Evolutionary conservation across 92 coral and sea anemone species (phyloP), one percentile per base, ranked within the genome.

Genomic region (Umimayanthus kanabou): DNA sequence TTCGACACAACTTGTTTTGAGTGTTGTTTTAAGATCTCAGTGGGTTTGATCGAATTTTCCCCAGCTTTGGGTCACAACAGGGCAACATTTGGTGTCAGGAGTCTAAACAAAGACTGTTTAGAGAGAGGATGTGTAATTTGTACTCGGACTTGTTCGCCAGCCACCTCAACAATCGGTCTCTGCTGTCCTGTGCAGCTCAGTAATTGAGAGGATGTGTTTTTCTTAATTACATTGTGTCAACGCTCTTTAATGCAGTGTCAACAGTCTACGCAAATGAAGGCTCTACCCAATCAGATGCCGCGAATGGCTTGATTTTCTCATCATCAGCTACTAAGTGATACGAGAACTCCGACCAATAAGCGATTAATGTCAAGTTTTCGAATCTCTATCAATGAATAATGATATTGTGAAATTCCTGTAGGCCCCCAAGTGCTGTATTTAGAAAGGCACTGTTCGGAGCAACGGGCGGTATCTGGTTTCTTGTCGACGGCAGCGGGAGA

Each of bases 361-460:
- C 98, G 98, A 91, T 95, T 93, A 93, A 93, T 93, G 98, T 93
- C 92, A 90, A 95, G 91, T 95, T 95, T 33, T 95, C 92, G 96
- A 95, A 93, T 95, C 92, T 94, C 93, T 93, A 95, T 95, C 94
- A 94, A 89, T 95, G 96, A 93, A 91, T 93, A 91, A 95, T 91
- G 98, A 95, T 93, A 95, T 95, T 91, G 98, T 92, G 92, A 95
- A 95, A 95, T 95, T 95, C 98, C 98, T 95, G 90, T 90, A 92
- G 96, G 98, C 92, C 96, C 89, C 96, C 90, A 88, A 95, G 98
- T 88, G 93, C 94, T 92, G 95, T 95, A 93, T 93, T 94, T 94
- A 94, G 93, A 89, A 91, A 92, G 90, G 81, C 94, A 85, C 85
- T 92, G 89, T 79, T 89, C 92, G 84, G 91, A 93, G 89, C 93